phyloP scores from a whole-genome alignment of 1,140 invertebrate species.

The Bathynomus jamesi region DNA sequence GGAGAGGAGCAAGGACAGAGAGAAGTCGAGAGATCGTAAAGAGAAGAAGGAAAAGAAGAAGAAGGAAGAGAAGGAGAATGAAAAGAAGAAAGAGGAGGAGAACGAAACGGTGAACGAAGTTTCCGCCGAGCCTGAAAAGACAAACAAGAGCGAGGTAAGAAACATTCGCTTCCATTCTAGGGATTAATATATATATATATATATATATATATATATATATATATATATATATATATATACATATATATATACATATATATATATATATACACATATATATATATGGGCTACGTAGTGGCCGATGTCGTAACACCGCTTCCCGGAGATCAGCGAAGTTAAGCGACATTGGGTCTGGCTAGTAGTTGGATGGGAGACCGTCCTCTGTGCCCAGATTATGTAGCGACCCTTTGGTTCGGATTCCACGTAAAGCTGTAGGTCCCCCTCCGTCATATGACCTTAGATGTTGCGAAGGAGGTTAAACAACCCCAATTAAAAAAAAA shows the following conservation, averaged over 20 bases:
- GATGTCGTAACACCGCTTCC: too few species aligned
- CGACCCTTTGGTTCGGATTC: too few species aligned
- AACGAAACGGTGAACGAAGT: conserved; percentile 32
- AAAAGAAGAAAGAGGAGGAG: conserved; percentile 37
- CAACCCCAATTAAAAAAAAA: too few species aligned
- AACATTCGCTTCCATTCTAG: neutral
- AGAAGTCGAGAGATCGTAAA: conserved; percentile 24
- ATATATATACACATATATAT: conserved; percentile 15
- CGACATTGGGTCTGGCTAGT: too few species aligned
- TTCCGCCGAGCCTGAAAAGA: conserved; percentile 24
- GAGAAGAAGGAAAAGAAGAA: conserved; percentile 29
- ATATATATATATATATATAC: conserved; percentile 26
- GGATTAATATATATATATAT: conserved; percentile 15
- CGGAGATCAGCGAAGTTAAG: too few species aligned
- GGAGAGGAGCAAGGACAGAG: neutral
- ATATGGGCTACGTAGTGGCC: too few species aligned
- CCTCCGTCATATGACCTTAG: too few species aligned
- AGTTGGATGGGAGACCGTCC: too few species aligned
- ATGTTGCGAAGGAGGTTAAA: too few species aligned
- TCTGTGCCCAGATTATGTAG: too few species aligned
- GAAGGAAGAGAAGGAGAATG: conserved; percentile 31
- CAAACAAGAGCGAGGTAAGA: conserved; percentile 35
- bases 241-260: conserved; percentile 20
- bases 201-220: conserved; percentile 28
- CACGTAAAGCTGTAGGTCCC: too few species aligned